Evolutionary conservation across 2,888 invertebrate genomes (phyloP), one percentile per base, ranked within the genome.

Genomic region (Elegia similella): DNA sequence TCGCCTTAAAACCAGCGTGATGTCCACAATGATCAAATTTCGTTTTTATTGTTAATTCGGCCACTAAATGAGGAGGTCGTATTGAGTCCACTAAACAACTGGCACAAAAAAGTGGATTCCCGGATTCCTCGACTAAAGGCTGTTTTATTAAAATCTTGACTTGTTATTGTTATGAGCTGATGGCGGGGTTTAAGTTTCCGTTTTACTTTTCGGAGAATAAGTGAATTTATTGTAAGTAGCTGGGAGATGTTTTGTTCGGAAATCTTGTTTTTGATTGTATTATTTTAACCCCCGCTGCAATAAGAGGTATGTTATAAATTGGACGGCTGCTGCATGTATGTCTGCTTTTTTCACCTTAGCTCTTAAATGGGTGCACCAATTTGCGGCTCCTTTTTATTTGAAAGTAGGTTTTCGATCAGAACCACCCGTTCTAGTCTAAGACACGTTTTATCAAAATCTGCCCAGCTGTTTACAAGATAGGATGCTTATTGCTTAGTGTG

Each of bases 11-110:
- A 71, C 72, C 72, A 70, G 71, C 70, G 68, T 65, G 70, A 66
- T 78, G 74, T 76, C 75, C 82, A 84, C 88, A 89, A 90, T 89
- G 89, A 91, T 90, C 90, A 89, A 90, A 90, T 91, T 90, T 89
- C 89, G 86, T 87, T 90, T 91, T 91, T 91, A 91, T 90, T 91
- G 89, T 91, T 86, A 84, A 87, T 84, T 84, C 83, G 65, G 72
- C 74, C 78, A 75, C 79, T 82, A 88, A 90, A 88, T 88, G 88
- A 89, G 84, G 82, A 78, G 73, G 76, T 71, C 76, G 76, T 81
- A 79, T 81, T 76, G 80, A 77, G 76, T 69, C 77, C 77, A 75
- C 75, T 77, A 78, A 80, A 82, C 82, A 84, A 83, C 79, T 73
- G 80, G 75, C 78, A 80, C 70, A 69, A 71, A 72, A 68, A 69